Evolutionary conservation across 2,888 invertebrate species (phyloP), one percentile per base, ranked within the genome.

Genomic region (Euphydryas editha): DNA sequence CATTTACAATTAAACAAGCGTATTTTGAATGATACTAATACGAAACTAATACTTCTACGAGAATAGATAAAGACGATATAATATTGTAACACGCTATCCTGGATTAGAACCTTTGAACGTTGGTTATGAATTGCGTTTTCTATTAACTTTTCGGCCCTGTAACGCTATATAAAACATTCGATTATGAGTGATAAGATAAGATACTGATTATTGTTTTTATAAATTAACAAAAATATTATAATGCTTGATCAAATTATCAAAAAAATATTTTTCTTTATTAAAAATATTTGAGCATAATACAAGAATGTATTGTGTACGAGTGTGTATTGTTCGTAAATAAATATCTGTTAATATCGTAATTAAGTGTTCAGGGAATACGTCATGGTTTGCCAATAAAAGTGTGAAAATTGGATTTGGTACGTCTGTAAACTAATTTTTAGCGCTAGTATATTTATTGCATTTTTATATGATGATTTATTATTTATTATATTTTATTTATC

Each of bases 351-450:
- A n/a, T 2, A 30, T 8, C 30, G 30, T 30, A 24, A 6, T 13
- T 49, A 24, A 51, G 21, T 51, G 15, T 51, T n/a, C 24, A 24
- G 49, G 49, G 49, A 24, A 51, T 24, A 51, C 49, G 49, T 24
- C n/a, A 51, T 51, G 49, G 21, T 24, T 51, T 13, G 15, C 6
- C n/a, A 24, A 7, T 24, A 51, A 15, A 24, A n/a, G 49, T n/a
- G 49, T n/a, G n/a, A 51, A 24, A 51, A 51, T 51, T n/a, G 6
- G 21, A 51, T 51, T 51, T 24, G 21, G 15, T 51, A 51, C 49
- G 49, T 51, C 49, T 51, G 49, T 2, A 51, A 51, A 51, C 8
- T 24, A 51, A 51, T 51, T 51, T 47, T n/a, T 24, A 51, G 24
- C 49, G 24, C 15, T 24, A 24, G 2, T 21, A 11, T 20, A n/a